Conservation (phyloP, 2,113 vertebrate genomes). For the Chrysemys picta region DNA sequence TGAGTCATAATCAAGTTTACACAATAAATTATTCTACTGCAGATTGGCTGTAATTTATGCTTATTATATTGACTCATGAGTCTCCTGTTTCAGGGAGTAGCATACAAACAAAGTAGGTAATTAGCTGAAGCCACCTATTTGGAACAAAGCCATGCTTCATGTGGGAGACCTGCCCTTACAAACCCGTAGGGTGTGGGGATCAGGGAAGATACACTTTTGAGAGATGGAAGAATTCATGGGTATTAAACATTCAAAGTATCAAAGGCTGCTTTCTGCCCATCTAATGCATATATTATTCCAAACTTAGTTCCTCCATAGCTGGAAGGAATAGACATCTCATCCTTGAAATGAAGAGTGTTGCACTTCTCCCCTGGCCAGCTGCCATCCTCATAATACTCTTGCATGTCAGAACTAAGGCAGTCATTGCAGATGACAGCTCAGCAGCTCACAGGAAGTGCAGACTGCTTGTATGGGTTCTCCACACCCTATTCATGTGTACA, state of each 20-base stretch:
- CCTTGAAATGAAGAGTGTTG: not conserved
- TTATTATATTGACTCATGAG: not conserved
- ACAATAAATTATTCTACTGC: not conserved
- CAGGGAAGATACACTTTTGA: not conserved
- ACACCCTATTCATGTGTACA: not conserved
- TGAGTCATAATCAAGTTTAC: slow-evolving; percentile 36
- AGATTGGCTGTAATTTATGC: not conserved
- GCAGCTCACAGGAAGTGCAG: not conserved
- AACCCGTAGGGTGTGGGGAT: accelerated
- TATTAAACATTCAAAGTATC: not conserved
- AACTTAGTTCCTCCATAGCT: accelerated
- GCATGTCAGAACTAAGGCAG: not conserved
- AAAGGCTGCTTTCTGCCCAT: not conserved
- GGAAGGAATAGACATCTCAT: not conserved
- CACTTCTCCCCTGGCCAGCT: not conserved
- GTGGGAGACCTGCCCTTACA: not conserved
- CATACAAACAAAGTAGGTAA: not conserved
- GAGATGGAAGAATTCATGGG: not conserved
- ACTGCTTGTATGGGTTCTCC: not conserved
- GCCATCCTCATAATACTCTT: accelerated
- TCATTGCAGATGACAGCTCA: not conserved
- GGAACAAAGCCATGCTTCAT: accelerated
- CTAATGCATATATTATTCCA: not conserved
- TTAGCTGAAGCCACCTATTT: not conserved
- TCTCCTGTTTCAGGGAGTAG: not conserved